These are phyloP conservation scores for Chrysaora quinquecirrha DNA, from an alignment of 30 jellyfish, hydroid and myxozoan species.

Conservation along the genomic window DNA sequence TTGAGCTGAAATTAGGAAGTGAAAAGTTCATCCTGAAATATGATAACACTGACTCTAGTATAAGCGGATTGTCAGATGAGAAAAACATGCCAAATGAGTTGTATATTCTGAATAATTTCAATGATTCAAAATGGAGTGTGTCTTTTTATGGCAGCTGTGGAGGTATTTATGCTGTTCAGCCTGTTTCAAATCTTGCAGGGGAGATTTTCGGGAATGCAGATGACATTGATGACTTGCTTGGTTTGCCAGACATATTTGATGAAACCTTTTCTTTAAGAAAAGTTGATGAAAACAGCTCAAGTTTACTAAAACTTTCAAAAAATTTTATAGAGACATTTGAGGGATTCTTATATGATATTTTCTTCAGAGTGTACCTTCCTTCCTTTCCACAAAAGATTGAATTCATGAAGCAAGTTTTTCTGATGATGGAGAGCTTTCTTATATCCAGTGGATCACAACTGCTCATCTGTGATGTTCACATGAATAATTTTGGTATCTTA, in stretches of 20 bases:
- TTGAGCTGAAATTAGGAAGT: not conserved
- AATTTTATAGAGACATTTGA: not conserved
- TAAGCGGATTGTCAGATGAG: not conserved
- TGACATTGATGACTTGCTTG: not conserved
- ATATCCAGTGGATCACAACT: not conserved
- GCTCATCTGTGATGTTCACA: conserved; percentile 39
- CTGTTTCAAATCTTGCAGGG: conserved; percentile 31
- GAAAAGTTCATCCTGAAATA: conserved; percentile 1
- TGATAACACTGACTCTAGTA: not conserved
- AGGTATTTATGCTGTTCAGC: conserved; percentile 30
- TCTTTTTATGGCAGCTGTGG: conserved; percentile 39
- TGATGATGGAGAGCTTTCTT: conserved; percentile 16
- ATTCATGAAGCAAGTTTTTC: conserved; percentile 9
- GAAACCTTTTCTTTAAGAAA: not conserved
- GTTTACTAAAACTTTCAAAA: not conserved
- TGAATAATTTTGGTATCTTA: conserved; percentile 28
- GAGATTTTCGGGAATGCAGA: conserved; percentile 43
- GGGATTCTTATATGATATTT: not conserved
- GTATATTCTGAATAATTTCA: not conserved
- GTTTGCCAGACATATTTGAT: conserved; percentile 5
- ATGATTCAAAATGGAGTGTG: conserved; percentile 33
- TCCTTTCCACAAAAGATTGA: conserved; percentile 23
- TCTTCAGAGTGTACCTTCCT: not conserved
- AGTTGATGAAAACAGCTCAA: not conserved
- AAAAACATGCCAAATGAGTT: not conserved